Conservation (phyloP, 2,113 vertebrate genomes). For the Archocentrus centrarchus region DNA sequence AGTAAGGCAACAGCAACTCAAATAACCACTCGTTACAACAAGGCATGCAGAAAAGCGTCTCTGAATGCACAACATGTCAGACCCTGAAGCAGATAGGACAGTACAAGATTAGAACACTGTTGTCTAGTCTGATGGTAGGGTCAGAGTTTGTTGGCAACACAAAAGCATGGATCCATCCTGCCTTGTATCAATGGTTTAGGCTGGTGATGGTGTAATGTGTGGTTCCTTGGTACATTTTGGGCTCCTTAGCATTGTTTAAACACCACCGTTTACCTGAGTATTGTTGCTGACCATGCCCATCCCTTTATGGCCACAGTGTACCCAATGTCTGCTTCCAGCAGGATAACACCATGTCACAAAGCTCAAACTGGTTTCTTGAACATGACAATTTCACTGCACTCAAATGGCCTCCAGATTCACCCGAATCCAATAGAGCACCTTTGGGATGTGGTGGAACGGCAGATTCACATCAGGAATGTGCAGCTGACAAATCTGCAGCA, state of each 20-base stretch:
- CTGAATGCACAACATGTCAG: too few species aligned
- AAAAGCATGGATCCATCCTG: background rate
- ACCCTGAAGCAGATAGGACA: background rate
- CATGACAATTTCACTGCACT: background rate
- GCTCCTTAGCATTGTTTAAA: background rate
- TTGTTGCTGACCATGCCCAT: background rate
- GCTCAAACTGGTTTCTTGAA: background rate
- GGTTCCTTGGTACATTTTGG: background rate
- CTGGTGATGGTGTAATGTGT: background rate
- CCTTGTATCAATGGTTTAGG: background rate
- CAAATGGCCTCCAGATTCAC: background rate
- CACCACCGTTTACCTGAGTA: background rate
- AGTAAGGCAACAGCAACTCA: background rate
- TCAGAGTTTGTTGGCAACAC: background rate
- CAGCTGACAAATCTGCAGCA: background rate
- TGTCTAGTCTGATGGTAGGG: background rate
- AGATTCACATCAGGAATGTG: background rate
- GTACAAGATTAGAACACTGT: background rate
- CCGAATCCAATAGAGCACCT: background rate
- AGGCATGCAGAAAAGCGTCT: too few species aligned
- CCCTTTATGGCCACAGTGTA: background rate
- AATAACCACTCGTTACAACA: background rate
- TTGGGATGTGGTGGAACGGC: background rate
- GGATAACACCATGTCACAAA: background rate
- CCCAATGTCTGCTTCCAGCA: background rate